phyloP scores from a whole-genome alignment of 2,797 vertebrate species.

The Gobionotothen gibberifrons region DNA sequence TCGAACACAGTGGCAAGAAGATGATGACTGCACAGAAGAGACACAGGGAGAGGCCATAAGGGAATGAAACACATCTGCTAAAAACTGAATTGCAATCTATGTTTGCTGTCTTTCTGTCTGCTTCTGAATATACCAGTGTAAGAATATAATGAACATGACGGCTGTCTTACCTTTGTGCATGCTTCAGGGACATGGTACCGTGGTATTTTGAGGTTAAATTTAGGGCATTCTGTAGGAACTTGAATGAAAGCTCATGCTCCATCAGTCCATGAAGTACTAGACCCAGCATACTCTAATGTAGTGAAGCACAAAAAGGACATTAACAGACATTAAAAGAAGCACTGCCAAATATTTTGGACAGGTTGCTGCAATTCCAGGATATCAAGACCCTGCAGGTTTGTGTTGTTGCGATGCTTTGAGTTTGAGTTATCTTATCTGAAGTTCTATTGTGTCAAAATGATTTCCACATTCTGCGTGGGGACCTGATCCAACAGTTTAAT shows the following conservation, averaged over 20 bases:
- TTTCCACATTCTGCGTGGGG: neutral
- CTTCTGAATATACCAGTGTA: neutral
- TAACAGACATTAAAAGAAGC: conserved; percentile 32
- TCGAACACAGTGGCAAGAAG: conserved; percentile 91
- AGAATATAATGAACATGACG: neutral
- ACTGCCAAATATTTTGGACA: neutral
- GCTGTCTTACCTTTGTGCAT: conserved; percentile 89
- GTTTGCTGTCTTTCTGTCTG: neutral
- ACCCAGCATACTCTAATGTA: conserved; percentile 91
- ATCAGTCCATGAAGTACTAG: conserved; percentile 91
- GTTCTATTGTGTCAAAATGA: neutral
- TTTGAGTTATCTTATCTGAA: neutral
- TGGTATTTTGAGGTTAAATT: conserved; percentile 90
- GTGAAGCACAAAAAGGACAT: conserved; percentile 43
- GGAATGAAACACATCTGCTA: neutral
- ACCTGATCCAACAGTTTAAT: neutral
- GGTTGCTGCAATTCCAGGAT: neutral
- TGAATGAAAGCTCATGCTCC: conserved; percentile 92
- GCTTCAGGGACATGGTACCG: conserved; percentile 88
- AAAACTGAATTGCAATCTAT: neutral
- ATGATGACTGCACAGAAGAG: conserved; percentile 85
- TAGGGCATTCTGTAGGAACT: conserved; percentile 91
- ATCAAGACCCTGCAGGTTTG: neutral
- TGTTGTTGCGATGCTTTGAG: neutral
- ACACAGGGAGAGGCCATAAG: conserved; percentile 7